Conservation (phyloP, 2,113 vertebrate genomes). For the Hyperopisus bebe region DNA sequence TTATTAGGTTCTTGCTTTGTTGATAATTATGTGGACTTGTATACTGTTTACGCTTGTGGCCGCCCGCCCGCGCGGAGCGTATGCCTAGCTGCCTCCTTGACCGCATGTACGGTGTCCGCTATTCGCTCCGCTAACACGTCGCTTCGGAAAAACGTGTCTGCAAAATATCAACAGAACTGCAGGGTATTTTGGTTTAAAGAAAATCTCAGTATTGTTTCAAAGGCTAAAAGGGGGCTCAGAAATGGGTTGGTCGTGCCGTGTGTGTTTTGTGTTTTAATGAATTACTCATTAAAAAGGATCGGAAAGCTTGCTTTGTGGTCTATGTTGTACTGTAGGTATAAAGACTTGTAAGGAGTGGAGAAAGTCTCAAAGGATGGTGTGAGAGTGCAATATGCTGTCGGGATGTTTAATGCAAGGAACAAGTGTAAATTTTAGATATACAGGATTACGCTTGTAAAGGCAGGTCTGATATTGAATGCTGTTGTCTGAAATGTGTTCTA, state of each 20-base stretch:
- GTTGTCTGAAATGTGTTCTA: neutral
- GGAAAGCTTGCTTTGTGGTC: neutral
- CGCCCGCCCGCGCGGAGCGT: too few relatives aligned
- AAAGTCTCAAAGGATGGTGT: neutral
- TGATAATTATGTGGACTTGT: neutral
- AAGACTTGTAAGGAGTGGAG: neutral
- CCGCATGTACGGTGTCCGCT: neutral
- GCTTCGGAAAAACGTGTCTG: neutral
- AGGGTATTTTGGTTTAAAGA: neutral
- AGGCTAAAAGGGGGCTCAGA: neutral
- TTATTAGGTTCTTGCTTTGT: neutral
- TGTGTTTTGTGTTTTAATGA: neutral
- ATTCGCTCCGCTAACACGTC: neutral
- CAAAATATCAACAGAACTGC: neutral
- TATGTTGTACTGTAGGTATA: neutral
- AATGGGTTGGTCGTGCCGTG: neutral
- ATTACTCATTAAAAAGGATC: neutral
- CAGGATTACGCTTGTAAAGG: neutral
- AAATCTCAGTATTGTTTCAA: neutral
- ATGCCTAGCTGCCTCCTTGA: neutral
- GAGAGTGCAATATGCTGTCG: neutral
- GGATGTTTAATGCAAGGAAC: neutral
- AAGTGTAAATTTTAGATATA: neutral
- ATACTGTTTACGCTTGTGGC: neutral
- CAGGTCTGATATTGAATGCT: neutral